These are phyloP conservation scores for Rhabdophis nuchalis DNA, from an alignment of 2,797 vertebrate genomes.

Conservation along the genomic window DNA sequence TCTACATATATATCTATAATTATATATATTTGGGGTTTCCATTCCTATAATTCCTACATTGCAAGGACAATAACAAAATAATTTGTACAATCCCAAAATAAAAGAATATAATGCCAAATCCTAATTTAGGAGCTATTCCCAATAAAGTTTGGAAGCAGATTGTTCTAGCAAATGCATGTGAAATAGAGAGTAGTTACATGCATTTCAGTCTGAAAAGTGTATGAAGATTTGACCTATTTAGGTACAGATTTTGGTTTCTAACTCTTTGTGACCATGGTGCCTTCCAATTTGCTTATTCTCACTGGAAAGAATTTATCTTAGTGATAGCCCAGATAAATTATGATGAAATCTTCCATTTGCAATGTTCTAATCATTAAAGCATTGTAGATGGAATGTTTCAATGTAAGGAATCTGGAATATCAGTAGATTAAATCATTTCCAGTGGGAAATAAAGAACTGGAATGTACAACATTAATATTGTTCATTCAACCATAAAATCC, in stretches of 20 bases:
- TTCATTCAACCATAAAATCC: background rate
- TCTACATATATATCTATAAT: background rate
- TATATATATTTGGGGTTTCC: background rate
- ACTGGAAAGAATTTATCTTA: background rate
- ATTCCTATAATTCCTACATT: background rate
- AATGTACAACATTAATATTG: background rate
- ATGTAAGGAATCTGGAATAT: conserved; percentile 10
- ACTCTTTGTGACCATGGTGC: background rate
- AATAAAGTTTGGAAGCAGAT: background rate
- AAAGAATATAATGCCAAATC: background rate
- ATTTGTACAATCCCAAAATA: background rate
- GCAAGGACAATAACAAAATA: background rate
- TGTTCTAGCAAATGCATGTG: background rate
- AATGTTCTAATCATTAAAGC: background rate
- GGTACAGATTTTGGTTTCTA: background rate
- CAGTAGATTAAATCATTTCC: background rate
- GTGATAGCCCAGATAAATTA: background rate
- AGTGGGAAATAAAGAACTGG: background rate
- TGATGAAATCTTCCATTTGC: conserved; percentile 1
- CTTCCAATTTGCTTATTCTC: background rate
- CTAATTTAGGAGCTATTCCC: background rate
- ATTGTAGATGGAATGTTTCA: conserved; percentile 9
- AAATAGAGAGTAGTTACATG: background rate
- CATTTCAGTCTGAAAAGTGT: background rate
- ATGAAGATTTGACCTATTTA: background rate